A percentile compares a stretch with the other conserved stretches of the same genome.
phyloP scores from a whole-genome alignment of 2,113 vertebrate species.

The Numenius arquata region DNA sequence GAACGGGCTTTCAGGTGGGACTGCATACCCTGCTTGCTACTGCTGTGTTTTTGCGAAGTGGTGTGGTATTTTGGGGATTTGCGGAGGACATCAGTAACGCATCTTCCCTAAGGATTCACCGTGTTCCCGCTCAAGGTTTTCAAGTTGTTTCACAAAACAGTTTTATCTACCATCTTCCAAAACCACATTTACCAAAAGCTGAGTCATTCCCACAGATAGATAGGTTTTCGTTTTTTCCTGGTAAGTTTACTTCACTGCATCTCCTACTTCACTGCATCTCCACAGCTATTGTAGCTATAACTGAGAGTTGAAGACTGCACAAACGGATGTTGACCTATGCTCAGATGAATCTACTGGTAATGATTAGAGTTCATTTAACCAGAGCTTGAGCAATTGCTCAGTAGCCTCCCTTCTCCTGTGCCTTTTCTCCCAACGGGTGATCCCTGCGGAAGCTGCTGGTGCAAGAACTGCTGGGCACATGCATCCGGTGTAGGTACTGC shows the following conservation, averaged over 20 bases:
- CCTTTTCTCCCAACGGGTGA: not conserved
- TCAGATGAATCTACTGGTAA: not conserved
- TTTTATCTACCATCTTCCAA: not conserved
- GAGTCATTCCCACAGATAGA: not conserved
- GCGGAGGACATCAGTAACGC: not conserved
- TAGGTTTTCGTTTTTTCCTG: not conserved
- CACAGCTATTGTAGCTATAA: not conserved
- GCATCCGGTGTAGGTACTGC: not conserved
- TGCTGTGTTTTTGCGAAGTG: not conserved
- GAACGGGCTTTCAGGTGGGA: not conserved
- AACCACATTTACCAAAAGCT: not conserved
- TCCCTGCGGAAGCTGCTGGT: not conserved
- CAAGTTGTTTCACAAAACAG: not conserved
- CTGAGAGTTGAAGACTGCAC: not conserved
- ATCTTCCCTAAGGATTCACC: not conserved
- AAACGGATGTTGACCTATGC: not conserved
- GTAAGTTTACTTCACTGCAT: not conserved
- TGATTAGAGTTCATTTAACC: not conserved
- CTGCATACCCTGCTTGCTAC: not conserved
- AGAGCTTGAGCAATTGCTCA: not conserved
- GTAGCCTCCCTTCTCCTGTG: not conserved
- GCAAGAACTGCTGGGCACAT: not conserved
- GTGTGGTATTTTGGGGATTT: not conserved
- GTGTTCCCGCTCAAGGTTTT: not conserved
- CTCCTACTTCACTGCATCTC: not conserved